Conservation (phyloP, 2,797 vertebrate species). For the Falco cherrug region DNA sequence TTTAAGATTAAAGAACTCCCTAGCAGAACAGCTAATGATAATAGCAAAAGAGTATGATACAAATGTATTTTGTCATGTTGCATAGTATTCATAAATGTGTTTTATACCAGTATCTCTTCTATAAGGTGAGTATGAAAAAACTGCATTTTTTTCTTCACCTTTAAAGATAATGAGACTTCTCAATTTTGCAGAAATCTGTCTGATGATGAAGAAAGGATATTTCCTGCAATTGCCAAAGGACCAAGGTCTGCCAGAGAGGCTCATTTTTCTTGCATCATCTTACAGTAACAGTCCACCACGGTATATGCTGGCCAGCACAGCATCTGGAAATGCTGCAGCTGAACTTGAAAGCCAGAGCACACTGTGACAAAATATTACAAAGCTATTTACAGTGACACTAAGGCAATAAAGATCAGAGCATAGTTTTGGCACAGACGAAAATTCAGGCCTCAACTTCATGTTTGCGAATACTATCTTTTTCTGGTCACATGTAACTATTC, state of each 20-base stretch:
- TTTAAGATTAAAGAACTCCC: conserved; percentile 33
- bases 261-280: conserved; percentile 43
- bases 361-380: conserved; percentile 2
- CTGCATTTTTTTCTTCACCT: background rate
- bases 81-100: background rate
- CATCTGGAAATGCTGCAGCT: conserved; percentile 37
- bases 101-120: background rate
- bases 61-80: background rate
- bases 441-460: background rate
- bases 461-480: background rate
- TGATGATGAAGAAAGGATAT: background rate
- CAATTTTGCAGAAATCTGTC: background rate
- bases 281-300: conserved; percentile 47
- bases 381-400: background rate
- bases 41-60: background rate
- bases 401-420: conserved; percentile 12
- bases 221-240: background rate
- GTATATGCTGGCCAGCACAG: background rate
- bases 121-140: background rate
- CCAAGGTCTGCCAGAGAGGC: conserved; percentile 22
- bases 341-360: conserved; percentile 11
- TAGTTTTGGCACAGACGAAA: background rate
- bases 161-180: background rate
- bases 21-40: background rate
- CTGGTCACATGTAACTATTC: background rate